phyloP scores from a whole-genome alignment of 2,888 invertebrate species.

The Pyrgus malvae region DNA sequence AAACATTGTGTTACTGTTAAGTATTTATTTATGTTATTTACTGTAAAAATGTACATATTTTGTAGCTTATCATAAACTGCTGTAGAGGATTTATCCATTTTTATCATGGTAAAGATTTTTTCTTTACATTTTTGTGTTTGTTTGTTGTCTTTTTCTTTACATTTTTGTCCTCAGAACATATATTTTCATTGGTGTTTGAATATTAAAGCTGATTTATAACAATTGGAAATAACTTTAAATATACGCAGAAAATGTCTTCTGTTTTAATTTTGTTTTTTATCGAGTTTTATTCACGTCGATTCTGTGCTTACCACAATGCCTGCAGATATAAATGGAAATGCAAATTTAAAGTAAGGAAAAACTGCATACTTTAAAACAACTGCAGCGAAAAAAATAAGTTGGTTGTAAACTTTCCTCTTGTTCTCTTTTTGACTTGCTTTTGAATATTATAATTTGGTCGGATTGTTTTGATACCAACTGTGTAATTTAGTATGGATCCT shows the following conservation, averaged over 20 bases:
- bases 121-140: too few relatives aligned
- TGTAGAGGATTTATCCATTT: too few relatives aligned
- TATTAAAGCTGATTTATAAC: too few relatives aligned
- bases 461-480: slow-evolving; percentile 7
- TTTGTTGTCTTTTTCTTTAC: too few relatives aligned
- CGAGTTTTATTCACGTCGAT: background rate
- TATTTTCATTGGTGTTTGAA: too few relatives aligned
- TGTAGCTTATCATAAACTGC: too few relatives aligned
- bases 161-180: too few relatives aligned
- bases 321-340: slow-evolving; percentile 18
- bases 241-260: background rate
- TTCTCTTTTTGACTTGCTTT: slow-evolving; percentile 9
- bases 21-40: too few relatives aligned
- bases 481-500: background rate
- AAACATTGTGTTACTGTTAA: too few relatives aligned
- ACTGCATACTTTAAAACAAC: slow-evolving; percentile 18
- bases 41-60: too few relatives aligned
- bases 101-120: too few relatives aligned
- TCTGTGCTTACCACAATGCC: background rate
- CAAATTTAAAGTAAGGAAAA: slow-evolving; percentile 15
- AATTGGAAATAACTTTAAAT: too few relatives aligned
- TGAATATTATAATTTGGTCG: slow-evolving; percentile 14
- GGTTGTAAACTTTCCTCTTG: slow-evolving; percentile 16
- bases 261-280: background rate
- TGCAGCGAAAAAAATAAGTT: slow-evolving; percentile 14